A percentile compares a stretch with the other conserved stretches of the same genome.
Conservation (phyloP, 2,113 vertebrate species). For the Cinclus mexicanus region DNA sequence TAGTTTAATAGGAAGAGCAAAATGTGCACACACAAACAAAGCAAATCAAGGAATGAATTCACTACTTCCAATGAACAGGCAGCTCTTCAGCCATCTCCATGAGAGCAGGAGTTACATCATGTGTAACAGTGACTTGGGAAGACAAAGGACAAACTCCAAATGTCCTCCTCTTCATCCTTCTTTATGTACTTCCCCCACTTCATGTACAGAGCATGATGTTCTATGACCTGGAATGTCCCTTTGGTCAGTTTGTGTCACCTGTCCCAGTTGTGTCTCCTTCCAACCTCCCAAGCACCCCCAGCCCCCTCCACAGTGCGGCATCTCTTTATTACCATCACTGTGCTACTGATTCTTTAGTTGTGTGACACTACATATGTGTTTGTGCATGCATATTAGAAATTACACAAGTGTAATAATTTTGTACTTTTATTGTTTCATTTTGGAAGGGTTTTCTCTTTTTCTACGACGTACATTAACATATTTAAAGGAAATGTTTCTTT, state of each 20-base stretch:
- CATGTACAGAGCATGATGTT: fast-evolving
- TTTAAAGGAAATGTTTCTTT: neutral
- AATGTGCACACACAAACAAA: neutral
- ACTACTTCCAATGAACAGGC: neutral
- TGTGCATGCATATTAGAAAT: neutral
- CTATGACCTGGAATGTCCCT: fast-evolving
- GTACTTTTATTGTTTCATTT: neutral
- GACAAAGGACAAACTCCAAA: neutral
- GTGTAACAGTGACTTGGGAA: neutral
- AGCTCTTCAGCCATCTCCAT: neutral
- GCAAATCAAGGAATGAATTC: neutral
- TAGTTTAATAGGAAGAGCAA: neutral
- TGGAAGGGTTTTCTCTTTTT: neutral
- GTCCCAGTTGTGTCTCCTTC: neutral
- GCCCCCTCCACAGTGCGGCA: fast-evolving
- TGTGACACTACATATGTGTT: neutral
- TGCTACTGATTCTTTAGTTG: neutral
- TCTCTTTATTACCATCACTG: neutral
- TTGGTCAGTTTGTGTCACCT: neutral
- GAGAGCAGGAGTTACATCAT: neutral
- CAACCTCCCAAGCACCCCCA: fast-evolving
- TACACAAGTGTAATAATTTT: neutral
- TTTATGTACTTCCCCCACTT: too few species aligned
- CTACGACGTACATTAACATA: neutral
- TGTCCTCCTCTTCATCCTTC: neutral